Evolutionary conservation across 2,888 invertebrate genomes (phyloP).

Genomic region (Digitonthophagus gazella): DNA sequence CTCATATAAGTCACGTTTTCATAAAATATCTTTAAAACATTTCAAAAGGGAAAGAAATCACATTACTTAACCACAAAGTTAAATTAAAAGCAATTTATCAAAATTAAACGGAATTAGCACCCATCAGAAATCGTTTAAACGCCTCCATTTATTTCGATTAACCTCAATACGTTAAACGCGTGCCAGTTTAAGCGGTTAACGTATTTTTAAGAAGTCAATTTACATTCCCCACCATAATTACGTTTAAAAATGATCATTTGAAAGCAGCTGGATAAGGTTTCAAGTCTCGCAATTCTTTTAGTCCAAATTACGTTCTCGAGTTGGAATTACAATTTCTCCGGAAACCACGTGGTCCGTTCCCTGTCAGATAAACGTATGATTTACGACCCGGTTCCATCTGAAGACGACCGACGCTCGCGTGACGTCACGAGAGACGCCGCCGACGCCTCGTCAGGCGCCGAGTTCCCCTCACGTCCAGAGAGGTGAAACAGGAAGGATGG

Average conservation of each 20-base stretch:
- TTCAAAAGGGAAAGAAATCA: too few species aligned
- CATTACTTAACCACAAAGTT: too few species aligned
- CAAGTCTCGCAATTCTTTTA: background rate
- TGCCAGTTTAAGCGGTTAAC: too few species aligned
- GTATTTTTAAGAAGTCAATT: too few species aligned
- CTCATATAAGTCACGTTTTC: too few species aligned
- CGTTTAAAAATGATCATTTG: background rate
- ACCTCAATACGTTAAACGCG: background rate
- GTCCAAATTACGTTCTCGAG: background rate
- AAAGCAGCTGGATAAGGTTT: background rate
- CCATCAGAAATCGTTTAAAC: too few species aligned
- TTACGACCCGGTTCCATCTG: background rate
- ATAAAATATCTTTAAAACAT: too few species aligned
- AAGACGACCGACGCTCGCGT: background rate
- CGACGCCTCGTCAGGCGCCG: background rate
- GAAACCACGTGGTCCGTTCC: background rate
- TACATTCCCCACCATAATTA: too few species aligned
- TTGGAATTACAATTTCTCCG: background rate
- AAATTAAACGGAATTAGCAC: too few species aligned
- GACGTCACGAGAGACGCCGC: background rate
- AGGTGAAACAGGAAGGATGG: background rate
- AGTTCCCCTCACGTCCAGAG: background rate
- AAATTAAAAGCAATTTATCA: too few species aligned
- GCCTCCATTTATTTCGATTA: background rate
- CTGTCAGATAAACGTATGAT: background rate